Percentiles rank a stretch among this genome's conserved stretches.
These are phyloP conservation scores for Gnathonemus longibarbis DNA, from an alignment of 2,113 vertebrate species.

Conservation along the genomic window DNA sequence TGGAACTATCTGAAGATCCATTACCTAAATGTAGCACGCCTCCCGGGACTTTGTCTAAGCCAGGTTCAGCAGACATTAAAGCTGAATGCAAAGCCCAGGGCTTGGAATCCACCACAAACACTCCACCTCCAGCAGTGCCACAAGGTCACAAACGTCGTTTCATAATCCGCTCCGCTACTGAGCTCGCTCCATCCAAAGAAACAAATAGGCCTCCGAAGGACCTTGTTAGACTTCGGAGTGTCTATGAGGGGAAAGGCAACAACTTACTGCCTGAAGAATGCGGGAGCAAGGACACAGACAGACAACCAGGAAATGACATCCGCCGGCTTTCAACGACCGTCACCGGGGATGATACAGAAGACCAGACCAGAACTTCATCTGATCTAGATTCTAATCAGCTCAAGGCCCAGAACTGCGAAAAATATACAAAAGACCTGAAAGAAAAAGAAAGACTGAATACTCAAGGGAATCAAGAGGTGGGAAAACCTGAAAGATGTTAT, in stretches of 20 bases:
- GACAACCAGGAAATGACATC: neutral
- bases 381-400: neutral
- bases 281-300: neutral
- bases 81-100: neutral
- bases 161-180: conserved; percentile 52
- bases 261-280: neutral
- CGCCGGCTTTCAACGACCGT: neutral
- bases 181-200: conserved; percentile 28
- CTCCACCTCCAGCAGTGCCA: neutral
- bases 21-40: neutral
- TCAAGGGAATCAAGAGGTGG: conserved; percentile 11
- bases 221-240: conserved; percentile 19
- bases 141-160: conserved; percentile 26
- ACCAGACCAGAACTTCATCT: conserved; percentile 1
- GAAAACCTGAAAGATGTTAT: conserved; percentile 5
- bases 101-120: too few relatives aligned
- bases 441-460: conserved; percentile 26
- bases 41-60: neutral
- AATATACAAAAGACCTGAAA: conserved; percentile 6
- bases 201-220: conserved; percentile 22
- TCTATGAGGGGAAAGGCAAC: neutral
- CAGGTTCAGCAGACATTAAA: neutral
- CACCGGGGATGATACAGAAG: conserved; percentile 22
- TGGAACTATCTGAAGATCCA: neutral
- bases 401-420: conserved; percentile 24